Evolutionary conservation across 2,113 vertebrate genomes (phyloP).

Genomic region (Mormyrus iriodes): DNA sequence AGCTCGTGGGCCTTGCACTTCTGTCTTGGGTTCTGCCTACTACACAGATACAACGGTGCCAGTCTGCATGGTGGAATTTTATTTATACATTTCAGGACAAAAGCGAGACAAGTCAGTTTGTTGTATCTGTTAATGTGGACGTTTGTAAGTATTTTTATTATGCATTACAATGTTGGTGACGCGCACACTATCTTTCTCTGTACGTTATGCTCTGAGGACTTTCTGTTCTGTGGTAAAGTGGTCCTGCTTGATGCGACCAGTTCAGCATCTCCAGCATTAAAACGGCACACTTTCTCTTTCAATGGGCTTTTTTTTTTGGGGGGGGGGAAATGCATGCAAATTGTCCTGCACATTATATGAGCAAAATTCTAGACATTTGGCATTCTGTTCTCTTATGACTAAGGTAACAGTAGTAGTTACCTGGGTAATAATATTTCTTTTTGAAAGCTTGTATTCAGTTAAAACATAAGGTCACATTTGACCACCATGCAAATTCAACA

Average conservation of each 20-base stretch:
- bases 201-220: constrained; percentile 18
- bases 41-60: constrained; percentile 29
- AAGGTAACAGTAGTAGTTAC: not conserved
- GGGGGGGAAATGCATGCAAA: constrained; percentile 13
- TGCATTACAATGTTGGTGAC: constrained; percentile 17
- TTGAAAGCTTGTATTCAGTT: not conserved
- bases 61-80: constrained; percentile 29
- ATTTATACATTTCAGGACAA: constrained; percentile 36
- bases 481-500: not conserved
- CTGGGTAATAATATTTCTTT: not conserved
- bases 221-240: constrained; percentile 20
- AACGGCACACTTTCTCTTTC: constrained; percentile 26
- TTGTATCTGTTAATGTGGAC: constrained; percentile 25
- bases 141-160: constrained; percentile 24
- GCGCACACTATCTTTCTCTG: constrained; percentile 14
- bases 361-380: not conserved
- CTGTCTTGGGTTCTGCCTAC: constrained; percentile 3
- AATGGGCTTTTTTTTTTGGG: not conserved
- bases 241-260: constrained; percentile 31
- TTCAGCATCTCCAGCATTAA: constrained; percentile 32
- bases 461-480: not conserved
- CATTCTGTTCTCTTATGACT: not conserved
- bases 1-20: not conserved
- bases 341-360: constrained; percentile 14
- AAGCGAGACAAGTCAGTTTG: constrained; percentile 29